These are phyloP conservation scores for Myotis vivesi DNA, from an alignment of 2,797 vertebrate genomes.

Conservation along the genomic window DNA sequence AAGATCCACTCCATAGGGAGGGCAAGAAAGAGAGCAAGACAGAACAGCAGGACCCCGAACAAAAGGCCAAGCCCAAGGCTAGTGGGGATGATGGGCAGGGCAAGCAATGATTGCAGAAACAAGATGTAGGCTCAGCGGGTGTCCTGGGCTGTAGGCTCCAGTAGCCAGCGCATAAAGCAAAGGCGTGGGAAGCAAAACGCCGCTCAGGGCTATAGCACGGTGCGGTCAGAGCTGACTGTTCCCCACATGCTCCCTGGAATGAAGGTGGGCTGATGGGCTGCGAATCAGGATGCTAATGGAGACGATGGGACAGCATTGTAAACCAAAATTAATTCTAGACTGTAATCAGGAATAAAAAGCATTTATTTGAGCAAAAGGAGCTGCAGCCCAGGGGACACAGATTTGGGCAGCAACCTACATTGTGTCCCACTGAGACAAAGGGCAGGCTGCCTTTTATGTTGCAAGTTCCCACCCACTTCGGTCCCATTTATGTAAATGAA, in stretches of 20 bases:
- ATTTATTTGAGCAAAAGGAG: background rate
- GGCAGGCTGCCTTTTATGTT: background rate
- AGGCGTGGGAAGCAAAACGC: background rate
- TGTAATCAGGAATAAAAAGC: background rate
- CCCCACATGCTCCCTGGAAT: fast-evolving
- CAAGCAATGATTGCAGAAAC: background rate
- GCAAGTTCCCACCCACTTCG: background rate
- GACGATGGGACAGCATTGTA: background rate
- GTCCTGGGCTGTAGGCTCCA: background rate
- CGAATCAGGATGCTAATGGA: background rate
- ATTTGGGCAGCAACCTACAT: background rate
- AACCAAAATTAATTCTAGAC: background rate
- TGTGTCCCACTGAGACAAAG: background rate
- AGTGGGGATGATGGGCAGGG: background rate
- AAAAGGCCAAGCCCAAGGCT: background rate
- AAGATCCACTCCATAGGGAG: background rate
- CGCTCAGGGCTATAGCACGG: background rate
- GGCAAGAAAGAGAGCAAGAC: background rate
- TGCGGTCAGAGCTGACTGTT: background rate
- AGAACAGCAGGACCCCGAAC: background rate
- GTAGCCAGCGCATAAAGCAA: background rate
- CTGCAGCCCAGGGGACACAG: background rate
- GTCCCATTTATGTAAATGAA: background rate
- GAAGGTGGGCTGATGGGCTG: background rate
- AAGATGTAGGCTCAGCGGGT: background rate